Conservation (phyloP, 2,888 invertebrate species). For the Drosophila antonietae region DNA sequence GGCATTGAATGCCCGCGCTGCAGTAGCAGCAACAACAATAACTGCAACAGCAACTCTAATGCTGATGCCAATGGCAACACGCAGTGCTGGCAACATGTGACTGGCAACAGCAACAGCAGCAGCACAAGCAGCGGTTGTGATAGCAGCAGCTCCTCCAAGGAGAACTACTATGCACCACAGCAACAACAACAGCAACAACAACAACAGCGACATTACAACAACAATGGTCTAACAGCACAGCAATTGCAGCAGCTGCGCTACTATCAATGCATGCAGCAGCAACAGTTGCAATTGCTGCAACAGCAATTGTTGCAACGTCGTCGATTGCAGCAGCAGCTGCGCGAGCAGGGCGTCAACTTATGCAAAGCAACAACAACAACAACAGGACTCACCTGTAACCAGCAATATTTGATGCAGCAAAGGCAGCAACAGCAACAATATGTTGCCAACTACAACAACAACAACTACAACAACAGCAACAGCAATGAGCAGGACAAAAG, state of each 20-base stretch:
- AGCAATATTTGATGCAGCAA: slow-evolving; percentile 78
- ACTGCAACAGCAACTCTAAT: slow-evolving; percentile 24
- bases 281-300: slow-evolving; percentile 83
- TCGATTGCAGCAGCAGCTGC: slow-evolving; percentile 82
- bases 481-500: slow-evolving; percentile 16
- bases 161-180: slow-evolving; percentile 75
- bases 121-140: slow-evolving; percentile 82
- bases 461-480: slow-evolving; percentile 26
- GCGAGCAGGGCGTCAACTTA: slow-evolving; percentile 73
- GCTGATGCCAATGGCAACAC: slow-evolving; percentile 59
- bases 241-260: slow-evolving; percentile 87
- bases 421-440: slow-evolving; percentile 58
- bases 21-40: slow-evolving; percentile 27
- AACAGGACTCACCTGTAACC: slow-evolving; percentile 75
- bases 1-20: slow-evolving; percentile 56
- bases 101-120: slow-evolving; percentile 59
- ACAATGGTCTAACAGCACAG: slow-evolving; percentile 85
- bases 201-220: slow-evolving; percentile 31
- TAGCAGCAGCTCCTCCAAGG: slow-evolving; percentile 81
- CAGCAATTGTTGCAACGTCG: slow-evolving; percentile 84
- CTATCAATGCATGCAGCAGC: slow-evolving; percentile 84
- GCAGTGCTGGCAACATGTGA: slow-evolving; percentile 74
- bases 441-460: slow-evolving; percentile 35
- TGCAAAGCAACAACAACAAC: slow-evolving; percentile 43
- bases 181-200: slow-evolving; percentile 56